Evolutionary conservation across 1,140 invertebrate genomes (phyloP), one percentile per base, ranked within the genome.

Genomic region (Rhagoletis pomonella): DNA sequence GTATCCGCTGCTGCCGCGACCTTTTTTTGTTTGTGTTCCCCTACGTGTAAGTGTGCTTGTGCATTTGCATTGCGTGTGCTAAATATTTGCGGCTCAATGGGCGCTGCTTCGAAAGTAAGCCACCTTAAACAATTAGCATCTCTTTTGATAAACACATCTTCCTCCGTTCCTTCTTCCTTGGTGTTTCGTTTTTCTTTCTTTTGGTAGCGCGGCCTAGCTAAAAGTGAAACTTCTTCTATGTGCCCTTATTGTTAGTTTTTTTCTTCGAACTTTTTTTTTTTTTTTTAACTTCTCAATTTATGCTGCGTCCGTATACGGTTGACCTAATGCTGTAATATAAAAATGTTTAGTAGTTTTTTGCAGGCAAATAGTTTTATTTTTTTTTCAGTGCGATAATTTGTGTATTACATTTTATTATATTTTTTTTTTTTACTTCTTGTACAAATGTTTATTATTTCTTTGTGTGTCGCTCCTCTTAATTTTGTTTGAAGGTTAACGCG

Each of bases 401-500:
- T n/a, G n/a, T n/a, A n/a, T n/a, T n/a, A n/a, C n/a, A 58, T 58
- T 58, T 58, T 64, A 64, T 64, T 17, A 0, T 19, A 6, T 39
- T 39, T 42, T 67, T 67, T 39, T 67, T 12, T 67, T 19, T n/a
- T n/a, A n/a, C n/a, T n/a, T n/a, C n/a, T n/a, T n/a, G 9, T 55
- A 55, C 50, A 55, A 6, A 55, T 55, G 50, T 55, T 55, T 55
- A 55, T 9, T 6, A 55, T 55, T 55, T 55, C 50, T 55, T 55
- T 55, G 14, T 47, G 42, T 47, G 10, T n/a, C 14, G 6, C 60
- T 12, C 12, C 67, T 17, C 60, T 5, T 73, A 14, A 73, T 42
- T 47, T 73, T n/a, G n/a, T 73, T 73, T 73, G 67, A 73, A 73
- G 67, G 67, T 73, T 73, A 73, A 73, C 44, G 42, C 44, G 39